Evolutionary conservation across 2,888 invertebrate genomes (phyloP).

Genomic region (Athalia circularis): DNA sequence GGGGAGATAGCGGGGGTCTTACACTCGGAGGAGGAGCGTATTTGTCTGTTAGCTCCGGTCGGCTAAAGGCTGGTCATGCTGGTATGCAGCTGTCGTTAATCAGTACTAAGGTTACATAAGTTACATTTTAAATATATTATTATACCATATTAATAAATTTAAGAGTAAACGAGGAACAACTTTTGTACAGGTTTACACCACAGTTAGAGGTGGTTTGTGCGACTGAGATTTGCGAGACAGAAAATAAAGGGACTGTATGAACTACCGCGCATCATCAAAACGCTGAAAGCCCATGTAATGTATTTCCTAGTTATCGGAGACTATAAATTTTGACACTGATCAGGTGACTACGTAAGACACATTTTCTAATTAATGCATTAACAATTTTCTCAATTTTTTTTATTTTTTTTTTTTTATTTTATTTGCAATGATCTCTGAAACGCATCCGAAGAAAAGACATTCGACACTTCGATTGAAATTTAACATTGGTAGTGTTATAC

Average conservation of each 20-base stretch:
- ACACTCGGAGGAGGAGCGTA: slow-evolving; percentile 69
- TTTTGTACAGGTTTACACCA: slow-evolving; percentile 68
- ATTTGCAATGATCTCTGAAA: no score
- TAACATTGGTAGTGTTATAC: not conserved
- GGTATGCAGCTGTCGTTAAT: slow-evolving; percentile 74
- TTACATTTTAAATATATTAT: slow-evolving; percentile 73
- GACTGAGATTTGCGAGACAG: slow-evolving; percentile 68
- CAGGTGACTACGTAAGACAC: no score
- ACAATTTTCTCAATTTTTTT: no score
- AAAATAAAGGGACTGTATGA: slow-evolving; percentile 55
- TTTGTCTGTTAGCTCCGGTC: slow-evolving; percentile 74
- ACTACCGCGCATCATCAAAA: slow-evolving; percentile 30
- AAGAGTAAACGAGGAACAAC: slow-evolving; percentile 63
- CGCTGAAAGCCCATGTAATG: not conserved
- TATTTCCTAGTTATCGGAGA: no score
- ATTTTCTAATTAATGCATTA: no score
- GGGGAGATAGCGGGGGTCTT: slow-evolving; percentile 63
- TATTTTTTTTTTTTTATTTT: no score
- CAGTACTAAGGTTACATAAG: slow-evolving; percentile 73
- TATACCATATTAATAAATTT: slow-evolving; percentile 64
- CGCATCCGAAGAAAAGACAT: no score
- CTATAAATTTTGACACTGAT: no score
- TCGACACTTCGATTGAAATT: not conserved
- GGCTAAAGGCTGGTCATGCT: slow-evolving; percentile 73
- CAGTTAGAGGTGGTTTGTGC: slow-evolving; percentile 62